Evolutionary conservation across 53 echinoderm and acorn worm species (phyloP).

Genomic region (Paracentrotus lividus): DNA sequence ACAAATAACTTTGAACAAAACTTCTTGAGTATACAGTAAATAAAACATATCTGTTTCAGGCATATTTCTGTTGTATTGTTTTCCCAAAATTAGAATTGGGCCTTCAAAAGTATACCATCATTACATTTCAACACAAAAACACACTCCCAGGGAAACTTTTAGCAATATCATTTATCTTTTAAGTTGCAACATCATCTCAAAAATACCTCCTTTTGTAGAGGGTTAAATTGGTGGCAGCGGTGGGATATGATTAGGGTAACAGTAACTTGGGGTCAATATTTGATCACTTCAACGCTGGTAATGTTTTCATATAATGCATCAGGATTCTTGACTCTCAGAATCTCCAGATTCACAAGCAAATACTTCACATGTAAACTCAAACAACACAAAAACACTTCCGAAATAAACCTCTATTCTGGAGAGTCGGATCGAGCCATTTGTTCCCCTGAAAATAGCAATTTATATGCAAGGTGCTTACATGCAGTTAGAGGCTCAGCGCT

Average conservation of each 20-base stretch:
- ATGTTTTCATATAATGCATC: not conserved
- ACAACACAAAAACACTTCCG: not conserved
- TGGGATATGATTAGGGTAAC: not conserved
- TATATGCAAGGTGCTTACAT: not conserved
- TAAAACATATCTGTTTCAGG: no score
- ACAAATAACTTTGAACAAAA: no score
- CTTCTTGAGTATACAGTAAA: no score
- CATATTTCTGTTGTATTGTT: no score
- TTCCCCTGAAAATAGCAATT: slow-evolving; percentile 8
- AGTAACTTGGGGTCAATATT: not conserved
- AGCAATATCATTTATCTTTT: not conserved
- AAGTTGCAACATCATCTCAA: not conserved
- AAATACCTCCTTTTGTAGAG: no score
- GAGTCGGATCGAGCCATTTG: not conserved
- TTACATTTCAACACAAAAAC: no score
- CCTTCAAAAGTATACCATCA: no score
- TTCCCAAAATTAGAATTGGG: not conserved
- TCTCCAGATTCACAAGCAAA: not conserved
- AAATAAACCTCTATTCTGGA: not conserved
- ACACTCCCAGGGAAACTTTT: no score
- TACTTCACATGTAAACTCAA: not conserved
- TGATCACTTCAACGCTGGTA: not conserved
- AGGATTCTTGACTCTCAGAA: not conserved
- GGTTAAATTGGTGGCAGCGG: no score
- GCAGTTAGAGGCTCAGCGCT: not conserved